Percentiles rank a stretch among this genome's conserved stretches.
phyloP scores from a whole-genome alignment of 1,140 invertebrate genomes.

The Popillia japonica region DNA sequence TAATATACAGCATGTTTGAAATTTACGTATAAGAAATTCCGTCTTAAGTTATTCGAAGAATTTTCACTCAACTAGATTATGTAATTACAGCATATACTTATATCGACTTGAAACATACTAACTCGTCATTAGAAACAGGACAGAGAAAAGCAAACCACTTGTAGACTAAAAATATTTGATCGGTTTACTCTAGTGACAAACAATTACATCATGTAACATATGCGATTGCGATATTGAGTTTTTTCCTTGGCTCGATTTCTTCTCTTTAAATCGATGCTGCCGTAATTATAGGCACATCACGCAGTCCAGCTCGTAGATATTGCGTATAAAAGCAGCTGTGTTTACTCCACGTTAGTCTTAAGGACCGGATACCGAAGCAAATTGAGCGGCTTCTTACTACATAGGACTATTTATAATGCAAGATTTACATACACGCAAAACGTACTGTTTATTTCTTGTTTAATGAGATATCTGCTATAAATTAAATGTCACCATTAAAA shows the following conservation, averaged over 20 bases:
- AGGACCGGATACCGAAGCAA: conserved; percentile 25
- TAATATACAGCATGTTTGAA: too few relatives aligned
- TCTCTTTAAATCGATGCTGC: background rate
- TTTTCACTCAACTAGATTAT: conserved; percentile 21
- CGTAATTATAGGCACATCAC: conserved; percentile 2
- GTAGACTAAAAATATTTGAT: background rate
- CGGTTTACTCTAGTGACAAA: conserved; percentile 22
- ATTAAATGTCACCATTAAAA: conserved; percentile 7
- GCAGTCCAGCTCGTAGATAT: too few relatives aligned
- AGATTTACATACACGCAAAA: background rate
- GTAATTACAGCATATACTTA: conserved; percentile 2
- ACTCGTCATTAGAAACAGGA: background rate
- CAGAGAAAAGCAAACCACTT: background rate
- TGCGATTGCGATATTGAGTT: background rate
- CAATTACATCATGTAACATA: conserved; percentile 30
- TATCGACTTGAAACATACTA: background rate
- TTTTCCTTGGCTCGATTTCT: background rate
- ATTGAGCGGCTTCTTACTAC: background rate
- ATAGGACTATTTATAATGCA: conserved; percentile 12
- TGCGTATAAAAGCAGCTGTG: conserved; percentile 27
- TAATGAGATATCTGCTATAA: conserved; percentile 7
- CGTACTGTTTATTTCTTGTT: conserved; percentile 8
- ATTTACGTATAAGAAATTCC: background rate
- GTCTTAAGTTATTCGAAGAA: background rate
- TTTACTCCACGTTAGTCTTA: background rate